Conservation (phyloP, 2,797 vertebrate genomes). For the Mergus octosetaceus region DNA sequence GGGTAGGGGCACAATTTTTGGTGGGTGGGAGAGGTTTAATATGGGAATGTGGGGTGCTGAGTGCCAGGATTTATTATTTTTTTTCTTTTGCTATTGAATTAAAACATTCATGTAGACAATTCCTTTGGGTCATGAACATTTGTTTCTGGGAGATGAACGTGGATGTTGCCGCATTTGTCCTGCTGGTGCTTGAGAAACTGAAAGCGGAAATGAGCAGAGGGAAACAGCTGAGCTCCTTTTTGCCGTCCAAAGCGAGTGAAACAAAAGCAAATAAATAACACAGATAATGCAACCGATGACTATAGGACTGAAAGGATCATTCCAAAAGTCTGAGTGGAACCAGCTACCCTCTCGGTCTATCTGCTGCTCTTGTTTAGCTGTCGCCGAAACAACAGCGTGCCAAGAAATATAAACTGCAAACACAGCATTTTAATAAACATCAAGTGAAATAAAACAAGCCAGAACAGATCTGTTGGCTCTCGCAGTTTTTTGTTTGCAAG, state of each 20-base stretch:
- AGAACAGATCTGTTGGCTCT: slow-evolving; percentile 45
- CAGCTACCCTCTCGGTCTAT: not conserved
- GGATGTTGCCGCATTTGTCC: not conserved
- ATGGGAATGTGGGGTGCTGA: not conserved
- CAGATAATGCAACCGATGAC: not conserved
- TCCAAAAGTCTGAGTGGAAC: not conserved
- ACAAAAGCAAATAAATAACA: slow-evolving; percentile 1
- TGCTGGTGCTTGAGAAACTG: not conserved
- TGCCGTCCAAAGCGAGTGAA: not conserved
- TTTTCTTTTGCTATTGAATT: not conserved
- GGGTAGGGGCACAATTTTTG: not conserved
- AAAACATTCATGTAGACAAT: not conserved
- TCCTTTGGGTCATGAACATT: not conserved
- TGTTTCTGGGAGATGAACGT: slow-evolving; percentile 9
- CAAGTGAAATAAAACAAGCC: slow-evolving; percentile 56
- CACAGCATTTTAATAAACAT: slow-evolving; percentile 54
- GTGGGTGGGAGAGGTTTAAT: not conserved
- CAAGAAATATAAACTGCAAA: slow-evolving; percentile 59
- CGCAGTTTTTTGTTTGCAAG: slow-evolving; percentile 27
- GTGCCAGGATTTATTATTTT: not conserved
- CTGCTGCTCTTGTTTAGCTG: slow-evolving; percentile 34
- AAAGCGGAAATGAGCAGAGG: not conserved
- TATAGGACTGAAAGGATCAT: not conserved
- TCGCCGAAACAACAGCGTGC: not conserved
- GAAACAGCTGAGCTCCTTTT: not conserved